Percentiles rank a stretch among this genome's conserved stretches.
Evolutionary conservation across 2,888 invertebrate species (phyloP).

Genomic region (Hemaris fuciformis): DNA sequence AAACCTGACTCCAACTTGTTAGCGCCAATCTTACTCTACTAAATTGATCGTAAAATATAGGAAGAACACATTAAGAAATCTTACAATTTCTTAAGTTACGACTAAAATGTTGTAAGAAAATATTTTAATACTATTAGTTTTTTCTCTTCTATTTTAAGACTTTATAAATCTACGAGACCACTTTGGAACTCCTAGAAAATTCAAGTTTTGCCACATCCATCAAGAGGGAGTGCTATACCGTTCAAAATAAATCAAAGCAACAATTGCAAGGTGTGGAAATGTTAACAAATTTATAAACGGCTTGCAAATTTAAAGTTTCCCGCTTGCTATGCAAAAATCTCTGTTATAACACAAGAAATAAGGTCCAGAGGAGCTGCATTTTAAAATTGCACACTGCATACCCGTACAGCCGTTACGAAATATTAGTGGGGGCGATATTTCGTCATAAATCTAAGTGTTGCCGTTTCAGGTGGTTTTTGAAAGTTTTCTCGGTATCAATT

Average conservation of each 20-base stretch:
- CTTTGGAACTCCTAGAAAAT: neutral
- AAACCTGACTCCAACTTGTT: too few relatives aligned
- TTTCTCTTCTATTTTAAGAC: neutral
- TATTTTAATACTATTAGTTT: neutral
- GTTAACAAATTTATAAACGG: neutral
- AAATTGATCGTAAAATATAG: too few relatives aligned
- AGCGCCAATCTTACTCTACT: too few relatives aligned
- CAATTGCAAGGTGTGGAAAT: conserved; percentile 8
- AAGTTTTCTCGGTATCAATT: neutral
- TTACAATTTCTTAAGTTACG: too few relatives aligned
- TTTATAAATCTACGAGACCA: neutral
- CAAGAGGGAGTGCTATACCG: neutral
- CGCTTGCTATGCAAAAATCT: neutral
- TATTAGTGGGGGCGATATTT: conserved; percentile 1
- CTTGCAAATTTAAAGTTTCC: neutral
- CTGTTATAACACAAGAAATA: neutral
- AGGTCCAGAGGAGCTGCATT: neutral
- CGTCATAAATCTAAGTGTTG: neutral
- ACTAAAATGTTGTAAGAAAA: neutral
- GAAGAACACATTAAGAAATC: too few relatives aligned
- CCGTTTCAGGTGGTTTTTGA: conserved; percentile 5
- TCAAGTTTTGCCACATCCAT: neutral
- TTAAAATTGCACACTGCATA: neutral
- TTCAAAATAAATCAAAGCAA: neutral
- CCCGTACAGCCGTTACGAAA: neutral